These are phyloP conservation scores for Antedon mediterranea DNA, from an alignment of 53 echinoderm and acorn worm genomes.

Conservation along the genomic window DNA sequence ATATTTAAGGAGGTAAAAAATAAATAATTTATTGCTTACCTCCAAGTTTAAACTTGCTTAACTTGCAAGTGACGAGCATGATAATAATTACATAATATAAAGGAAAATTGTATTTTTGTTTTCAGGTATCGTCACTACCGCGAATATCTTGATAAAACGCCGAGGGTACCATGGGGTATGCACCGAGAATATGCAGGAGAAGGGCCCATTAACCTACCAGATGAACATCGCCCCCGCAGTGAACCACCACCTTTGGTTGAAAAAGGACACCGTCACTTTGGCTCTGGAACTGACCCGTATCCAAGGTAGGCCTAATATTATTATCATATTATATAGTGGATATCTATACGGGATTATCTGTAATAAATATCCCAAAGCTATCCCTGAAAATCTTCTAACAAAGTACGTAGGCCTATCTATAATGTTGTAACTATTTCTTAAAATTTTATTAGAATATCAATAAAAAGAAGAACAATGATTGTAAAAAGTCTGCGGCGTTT, in stretches of 20 bases:
- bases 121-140: slow-evolving; percentile 68
- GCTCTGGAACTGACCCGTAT: slow-evolving; percentile 62
- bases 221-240: slow-evolving; percentile 78
- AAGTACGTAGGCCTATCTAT: background rate
- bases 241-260: slow-evolving; percentile 91
- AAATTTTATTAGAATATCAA: too few relatives aligned
- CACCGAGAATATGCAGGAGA: slow-evolving; percentile 84
- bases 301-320: slow-evolving; percentile 92
- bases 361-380: too few relatives aligned
- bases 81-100: too few relatives aligned
- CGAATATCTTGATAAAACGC: slow-evolving; percentile 71
- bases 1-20: too few relatives aligned
- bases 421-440: background rate
- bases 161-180: slow-evolving; percentile 85
- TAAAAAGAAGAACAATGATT: too few relatives aligned
- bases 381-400: too few relatives aligned
- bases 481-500: too few relatives aligned
- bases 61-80: too few relatives aligned
- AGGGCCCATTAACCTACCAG: slow-evolving; percentile 68
- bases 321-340: background rate
- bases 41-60: too few relatives aligned
- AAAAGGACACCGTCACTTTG: slow-evolving; percentile 87
- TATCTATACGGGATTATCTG: too few relatives aligned
- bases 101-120: too few relatives aligned
- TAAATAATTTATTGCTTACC: too few relatives aligned